These are phyloP conservation scores for Artibeus lituratus DNA, from an alignment of 2,797 vertebrate species.

Conservation along the genomic window DNA sequence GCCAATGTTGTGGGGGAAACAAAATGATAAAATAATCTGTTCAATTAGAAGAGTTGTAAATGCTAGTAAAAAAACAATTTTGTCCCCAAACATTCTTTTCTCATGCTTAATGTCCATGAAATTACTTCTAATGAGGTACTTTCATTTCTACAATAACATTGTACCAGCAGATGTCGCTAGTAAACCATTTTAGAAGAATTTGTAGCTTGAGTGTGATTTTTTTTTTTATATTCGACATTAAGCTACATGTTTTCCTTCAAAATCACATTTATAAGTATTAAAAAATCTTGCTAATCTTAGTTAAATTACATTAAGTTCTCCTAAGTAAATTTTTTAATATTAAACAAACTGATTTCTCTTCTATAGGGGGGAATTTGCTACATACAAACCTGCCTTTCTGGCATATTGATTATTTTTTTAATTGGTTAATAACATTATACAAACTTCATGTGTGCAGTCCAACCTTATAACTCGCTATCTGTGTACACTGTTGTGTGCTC, in stretches of 20 bases:
- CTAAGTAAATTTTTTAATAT: not conserved
- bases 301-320: not conserved
- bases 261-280: not conserved
- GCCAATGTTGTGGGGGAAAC: not conserved
- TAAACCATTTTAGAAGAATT: slow-evolving; percentile 52
- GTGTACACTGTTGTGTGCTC: not conserved
- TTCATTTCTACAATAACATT: slow-evolving; percentile 51
- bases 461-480: not conserved
- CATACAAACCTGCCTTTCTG: not conserved
- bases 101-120: not conserved
- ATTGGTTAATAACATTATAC: not conserved
- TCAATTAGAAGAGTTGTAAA: not conserved
- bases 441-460: not conserved
- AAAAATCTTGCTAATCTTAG: not conserved
- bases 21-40: not conserved
- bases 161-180: slow-evolving; percentile 82
- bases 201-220: not conserved
- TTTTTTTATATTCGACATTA: not conserved
- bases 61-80: slow-evolving; percentile 1
- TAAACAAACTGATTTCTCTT: not conserved
- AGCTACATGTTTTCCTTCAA: not conserved
- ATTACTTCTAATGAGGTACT: slow-evolving; percentile 8
- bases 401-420: not conserved
- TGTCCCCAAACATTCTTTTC: not conserved
- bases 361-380: not conserved